Conservation (phyloP, 2,888 invertebrate species). For the Aelia acuminata region DNA sequence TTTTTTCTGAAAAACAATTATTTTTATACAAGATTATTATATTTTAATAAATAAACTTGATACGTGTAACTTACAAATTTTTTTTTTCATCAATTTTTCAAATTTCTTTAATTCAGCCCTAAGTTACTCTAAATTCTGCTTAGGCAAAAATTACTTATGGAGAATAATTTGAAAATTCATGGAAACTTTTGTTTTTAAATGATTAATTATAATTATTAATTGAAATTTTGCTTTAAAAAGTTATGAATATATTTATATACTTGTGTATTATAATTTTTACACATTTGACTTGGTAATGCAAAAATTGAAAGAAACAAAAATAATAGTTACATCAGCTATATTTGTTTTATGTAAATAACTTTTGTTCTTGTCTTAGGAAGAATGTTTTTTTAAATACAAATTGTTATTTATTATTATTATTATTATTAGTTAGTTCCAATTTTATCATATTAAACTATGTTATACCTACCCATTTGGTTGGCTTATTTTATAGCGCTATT, state of each 20-base stretch:
- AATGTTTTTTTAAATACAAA: background rate
- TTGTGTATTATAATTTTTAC: slow-evolving; percentile 9
- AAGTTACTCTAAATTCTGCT: background rate
- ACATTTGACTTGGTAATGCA: background rate
- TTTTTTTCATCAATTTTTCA: too few relatives aligned
- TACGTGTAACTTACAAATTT: background rate
- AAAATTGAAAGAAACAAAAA: background rate
- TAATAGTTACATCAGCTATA: background rate
- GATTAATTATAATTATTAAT: background rate
- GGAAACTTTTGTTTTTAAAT: background rate
- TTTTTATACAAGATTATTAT: slow-evolving; percentile 3
- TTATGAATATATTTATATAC: background rate
- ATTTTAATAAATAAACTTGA: slow-evolving; percentile 5
- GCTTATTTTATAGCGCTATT: too few relatives aligned
- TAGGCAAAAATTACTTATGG: background rate
- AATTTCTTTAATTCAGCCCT: too few relatives aligned
- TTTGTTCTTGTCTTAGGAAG: background rate
- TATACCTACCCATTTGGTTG: too few relatives aligned
- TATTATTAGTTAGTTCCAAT: background rate
- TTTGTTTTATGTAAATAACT: background rate
- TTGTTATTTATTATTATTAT: background rate
- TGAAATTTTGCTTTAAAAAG: background rate
- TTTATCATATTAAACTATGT: background rate
- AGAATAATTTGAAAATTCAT: background rate
- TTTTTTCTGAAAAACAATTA: background rate